phyloP scores from a whole-genome alignment of 2,888 invertebrate genomes.

The Odontocolon sp. region DNA sequence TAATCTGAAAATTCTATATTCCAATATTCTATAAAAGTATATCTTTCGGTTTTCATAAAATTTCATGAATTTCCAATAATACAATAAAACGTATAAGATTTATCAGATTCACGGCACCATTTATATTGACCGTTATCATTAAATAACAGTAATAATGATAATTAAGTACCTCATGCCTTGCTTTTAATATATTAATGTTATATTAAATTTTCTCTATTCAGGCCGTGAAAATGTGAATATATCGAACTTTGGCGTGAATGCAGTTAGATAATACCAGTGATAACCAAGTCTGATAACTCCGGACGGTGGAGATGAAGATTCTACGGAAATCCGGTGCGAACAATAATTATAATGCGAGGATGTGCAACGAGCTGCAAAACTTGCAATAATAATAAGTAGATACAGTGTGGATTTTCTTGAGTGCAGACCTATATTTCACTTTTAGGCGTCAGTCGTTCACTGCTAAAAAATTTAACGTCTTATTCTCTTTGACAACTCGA shows the following conservation, averaged over 20 bases:
- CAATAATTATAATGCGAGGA: constrained; percentile 9
- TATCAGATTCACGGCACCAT: too few species aligned
- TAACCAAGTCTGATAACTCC: constrained; percentile 25
- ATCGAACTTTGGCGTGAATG: neutral
- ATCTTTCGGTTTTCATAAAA: neutral
- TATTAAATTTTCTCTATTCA: neutral
- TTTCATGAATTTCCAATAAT: neutral
- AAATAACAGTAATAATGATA: too few species aligned
- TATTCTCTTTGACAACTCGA: too few species aligned
- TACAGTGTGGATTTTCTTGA: too few species aligned
- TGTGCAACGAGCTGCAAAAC: constrained; percentile 7
- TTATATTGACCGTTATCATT: too few species aligned
- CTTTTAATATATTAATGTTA: neutral
- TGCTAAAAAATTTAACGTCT: too few species aligned
- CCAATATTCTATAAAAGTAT: neutral
- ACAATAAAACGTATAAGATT: too few species aligned
- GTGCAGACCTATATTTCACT: too few species aligned
- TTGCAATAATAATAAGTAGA: constrained; percentile 10
- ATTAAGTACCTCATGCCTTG: too few species aligned
- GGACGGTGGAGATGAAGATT: constrained; percentile 8
- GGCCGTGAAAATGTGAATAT: neutral
- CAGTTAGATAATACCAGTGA: constrained; percentile 11
- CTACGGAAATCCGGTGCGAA: constrained; percentile 11
- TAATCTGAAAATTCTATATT: neutral
- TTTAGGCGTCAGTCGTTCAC: too few species aligned